Evolutionary conservation across 2,113 vertebrate genomes (phyloP).

Genomic region (Pontoporia blainvillei): DNA sequence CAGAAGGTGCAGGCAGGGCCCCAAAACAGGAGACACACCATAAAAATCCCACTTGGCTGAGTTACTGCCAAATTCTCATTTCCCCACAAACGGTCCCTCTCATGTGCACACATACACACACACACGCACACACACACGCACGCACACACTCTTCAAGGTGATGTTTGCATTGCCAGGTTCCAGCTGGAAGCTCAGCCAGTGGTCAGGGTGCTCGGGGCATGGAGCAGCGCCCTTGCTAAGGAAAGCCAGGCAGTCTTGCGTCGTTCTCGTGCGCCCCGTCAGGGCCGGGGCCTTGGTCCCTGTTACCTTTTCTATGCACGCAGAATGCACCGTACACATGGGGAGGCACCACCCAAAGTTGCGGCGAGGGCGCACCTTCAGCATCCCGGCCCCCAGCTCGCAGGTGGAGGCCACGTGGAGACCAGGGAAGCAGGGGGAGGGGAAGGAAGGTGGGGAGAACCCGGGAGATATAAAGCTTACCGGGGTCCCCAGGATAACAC

Average conservation of each 20-base stretch:
- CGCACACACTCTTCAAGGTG: not conserved
- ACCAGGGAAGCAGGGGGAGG: not conserved
- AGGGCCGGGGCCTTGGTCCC: accelerated
- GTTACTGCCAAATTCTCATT: not conserved
- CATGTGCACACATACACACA: accelerated
- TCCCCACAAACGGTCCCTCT: not conserved
- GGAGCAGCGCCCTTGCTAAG: not conserved
- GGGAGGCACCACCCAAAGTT: not conserved
- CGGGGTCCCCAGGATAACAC: not conserved
- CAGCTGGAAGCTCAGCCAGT: not conserved
- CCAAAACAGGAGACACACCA: not conserved
- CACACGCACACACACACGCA: too few species aligned
- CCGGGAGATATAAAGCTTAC: not conserved
- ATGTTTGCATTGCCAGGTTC: conserved; percentile 13
- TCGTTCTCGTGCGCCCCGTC: accelerated
- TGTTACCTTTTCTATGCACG: not conserved
- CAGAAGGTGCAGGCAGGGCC: not conserved
- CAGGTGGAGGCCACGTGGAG: not conserved
- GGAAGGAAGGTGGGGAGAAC: not conserved
- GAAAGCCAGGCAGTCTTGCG: not conserved
- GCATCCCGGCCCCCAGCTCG: not conserved
- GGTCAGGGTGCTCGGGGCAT: accelerated
- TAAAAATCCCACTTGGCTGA: not conserved
- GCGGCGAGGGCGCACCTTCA: not conserved
- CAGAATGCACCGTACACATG: accelerated